Base-by-base conservation (phyloP, 2,113 vertebrate genomes). In the Nesoenas mayeri region DNA sequence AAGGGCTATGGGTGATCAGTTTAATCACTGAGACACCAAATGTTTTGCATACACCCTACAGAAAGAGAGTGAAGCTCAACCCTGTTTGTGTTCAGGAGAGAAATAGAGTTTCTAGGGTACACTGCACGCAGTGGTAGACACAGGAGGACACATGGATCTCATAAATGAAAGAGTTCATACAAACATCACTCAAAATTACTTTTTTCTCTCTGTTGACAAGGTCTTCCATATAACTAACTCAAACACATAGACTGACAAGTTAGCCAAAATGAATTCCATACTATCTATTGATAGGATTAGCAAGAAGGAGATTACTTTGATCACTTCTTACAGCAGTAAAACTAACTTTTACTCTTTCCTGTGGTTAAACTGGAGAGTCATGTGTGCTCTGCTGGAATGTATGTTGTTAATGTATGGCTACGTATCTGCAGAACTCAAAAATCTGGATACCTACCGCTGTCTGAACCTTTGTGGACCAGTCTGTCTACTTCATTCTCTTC, bases 381-480 rank as follows among this genome's bases (percentile, higher is more conserved):
- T 1, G 1, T 47, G 12, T 60, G 15, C 4, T 12, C 16, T 54
- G 38, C 25, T 56, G 25, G 11, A 51, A 56, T 0, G 1, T 20
- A 12, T 5, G 7, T 11, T 26, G 6, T 21, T 72, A 18, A 5
- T 71, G 26, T 40, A 57, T 1, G 5, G 14, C 8, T 15, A 10
- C 0, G 4, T 13, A 36, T 12, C 8, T 1, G 2, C 24, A 82
- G 24, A 85, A 44, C 8, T n/a, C n/a, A n/a, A 8, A 5, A 42
- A 48, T 9, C 6, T 53, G 26, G 26, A 38, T 51, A 25, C 5
- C 24, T 21, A 62, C 6, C 1, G 2, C 21, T 31, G 8, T 12
- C 31, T 50, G 5, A 75, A 8, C 38, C 1, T 57, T 51, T 67
- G 28, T 67, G 53, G 36, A 15, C 10, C 17, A n/a, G 11, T 8